Conservation (phyloP, 2,113 vertebrate genomes). For the Siniperca chuatsi region DNA sequence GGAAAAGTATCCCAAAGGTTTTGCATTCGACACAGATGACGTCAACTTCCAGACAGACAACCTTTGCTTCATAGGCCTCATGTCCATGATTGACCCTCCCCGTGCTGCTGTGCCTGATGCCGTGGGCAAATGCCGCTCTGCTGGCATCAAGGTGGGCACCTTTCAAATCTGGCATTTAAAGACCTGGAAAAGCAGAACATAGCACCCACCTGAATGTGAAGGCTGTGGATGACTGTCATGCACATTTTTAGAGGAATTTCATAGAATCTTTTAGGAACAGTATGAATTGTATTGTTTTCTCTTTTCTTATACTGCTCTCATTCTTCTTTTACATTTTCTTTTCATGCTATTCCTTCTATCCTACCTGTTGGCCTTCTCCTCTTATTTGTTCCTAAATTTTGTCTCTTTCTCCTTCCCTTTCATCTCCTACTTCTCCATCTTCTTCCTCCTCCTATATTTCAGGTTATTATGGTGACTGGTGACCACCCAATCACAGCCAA, state of each 20-base stretch:
- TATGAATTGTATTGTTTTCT: not conserved
- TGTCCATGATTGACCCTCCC: conserved; percentile 96
- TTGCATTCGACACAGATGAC: conserved; percentile 92
- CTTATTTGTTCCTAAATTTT: not conserved
- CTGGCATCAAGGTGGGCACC: conserved; percentile 88
- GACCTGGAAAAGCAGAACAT: not conserved
- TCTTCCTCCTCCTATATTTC: not conserved
- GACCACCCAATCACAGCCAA: conserved; percentile 95
- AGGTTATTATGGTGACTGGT: conserved; percentile 94
- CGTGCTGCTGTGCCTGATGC: conserved; percentile 92
- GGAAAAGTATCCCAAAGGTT: conserved; percentile 92
- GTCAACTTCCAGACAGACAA: conserved; percentile 92
- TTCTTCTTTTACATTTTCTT: not conserved
- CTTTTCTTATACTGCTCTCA: not conserved
- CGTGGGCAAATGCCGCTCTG: conserved; percentile 92
- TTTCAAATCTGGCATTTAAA: conserved; percentile 32
- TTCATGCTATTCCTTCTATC: not conserved
- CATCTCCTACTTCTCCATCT: not conserved
- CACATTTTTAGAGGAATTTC: not conserved
- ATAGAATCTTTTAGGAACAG: not conserved
- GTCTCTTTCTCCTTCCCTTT: not conserved
- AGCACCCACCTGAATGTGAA: not conserved
- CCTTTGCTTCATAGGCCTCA: conserved; percentile 93
- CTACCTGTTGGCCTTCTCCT: not conserved
- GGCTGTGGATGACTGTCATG: not conserved